These are phyloP conservation scores for Tragelaphus eurycerus DNA, from an alignment of 2,797 vertebrate species.

Conservation along the genomic window DNA sequence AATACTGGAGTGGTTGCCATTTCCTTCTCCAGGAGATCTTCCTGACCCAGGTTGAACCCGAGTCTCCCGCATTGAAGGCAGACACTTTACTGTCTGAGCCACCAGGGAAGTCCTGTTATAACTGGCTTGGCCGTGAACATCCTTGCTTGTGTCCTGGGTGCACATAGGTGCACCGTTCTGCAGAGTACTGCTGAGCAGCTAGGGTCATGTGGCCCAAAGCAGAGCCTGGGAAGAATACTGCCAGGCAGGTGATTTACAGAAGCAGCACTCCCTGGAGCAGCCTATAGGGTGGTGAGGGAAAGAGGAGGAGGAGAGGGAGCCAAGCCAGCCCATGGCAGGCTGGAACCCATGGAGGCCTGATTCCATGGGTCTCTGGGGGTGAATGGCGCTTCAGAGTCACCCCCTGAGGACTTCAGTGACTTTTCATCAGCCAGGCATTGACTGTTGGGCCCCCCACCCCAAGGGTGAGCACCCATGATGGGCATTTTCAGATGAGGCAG, in stretches of 20 bases:
- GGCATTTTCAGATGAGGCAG: neutral
- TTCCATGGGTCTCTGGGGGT: neutral
- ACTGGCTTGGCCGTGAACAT: accelerated
- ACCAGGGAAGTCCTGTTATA: too few relatives aligned
- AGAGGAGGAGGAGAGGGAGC: neutral
- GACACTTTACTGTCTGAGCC: too few relatives aligned
- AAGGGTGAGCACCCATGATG: accelerated
- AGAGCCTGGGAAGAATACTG: neutral
- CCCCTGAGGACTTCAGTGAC: neutral
- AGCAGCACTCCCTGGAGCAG: neutral
- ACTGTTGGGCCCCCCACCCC: neutral
- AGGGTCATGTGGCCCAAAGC: accelerated
- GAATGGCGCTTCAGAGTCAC: accelerated
- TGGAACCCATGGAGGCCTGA: neutral
- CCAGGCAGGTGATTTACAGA: neutral
- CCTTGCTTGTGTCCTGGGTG: too few relatives aligned
- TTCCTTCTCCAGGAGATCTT: too few relatives aligned
- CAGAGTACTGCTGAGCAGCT: neutral
- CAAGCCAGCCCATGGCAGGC: accelerated
- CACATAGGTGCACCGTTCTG: accelerated
- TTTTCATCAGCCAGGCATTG: neutral
- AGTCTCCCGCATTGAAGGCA: too few relatives aligned
- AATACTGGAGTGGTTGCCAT: too few relatives aligned
- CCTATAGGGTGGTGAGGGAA: neutral
- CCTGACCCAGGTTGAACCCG: too few relatives aligned